Evolutionary conservation across 2,797 vertebrate species (phyloP), one percentile per base, ranked within the genome.

Genomic region (Leptoclinus maculatus): DNA sequence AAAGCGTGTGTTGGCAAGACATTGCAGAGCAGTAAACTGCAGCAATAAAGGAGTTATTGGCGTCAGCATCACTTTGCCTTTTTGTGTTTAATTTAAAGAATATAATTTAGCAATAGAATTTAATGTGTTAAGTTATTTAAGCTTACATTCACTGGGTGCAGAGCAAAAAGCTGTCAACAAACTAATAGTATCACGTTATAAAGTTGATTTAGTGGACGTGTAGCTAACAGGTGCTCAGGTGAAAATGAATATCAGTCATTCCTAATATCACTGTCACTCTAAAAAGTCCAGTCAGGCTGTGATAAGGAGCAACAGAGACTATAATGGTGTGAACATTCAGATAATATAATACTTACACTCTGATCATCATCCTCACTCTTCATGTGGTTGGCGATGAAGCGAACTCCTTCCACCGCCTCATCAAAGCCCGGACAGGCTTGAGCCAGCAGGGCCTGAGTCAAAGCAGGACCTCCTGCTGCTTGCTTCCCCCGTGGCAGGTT

Each of bases 291-390:
- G 19, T 27, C 4, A 0, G 17, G 13, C 17, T 38, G 13, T 66
- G 36, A 39, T 11, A 34, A n/a, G 14, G 19, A 29, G 41, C 45
- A 62, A n/a, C 29, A 45, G 12, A 39, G 47, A 36, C 9, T 25
- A 32, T 56, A n/a, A 47, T 64, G 21, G 0, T 62, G 32, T 49
- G 10, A 59, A 38, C 6, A 13, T 3, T 66, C n/a, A 57, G 38
- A 66, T 34, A 36, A 43, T 45, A 34, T 12, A 38, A 80, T 74
- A 96, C 98, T 98, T 87, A 99, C 98, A 0, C 98, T 99, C 92
- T 97, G 97, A 78, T 99, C 97, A 0, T 99, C 97, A 0, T 99
- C 98, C 86, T 99, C 98, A 0, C 96, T 96, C 88, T 97, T 97
- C 97, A 99, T 97, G 94, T 98, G 97, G 90, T 97, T 97, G 0